Base-by-base conservation (phyloP, 2,797 vertebrate genomes). In the Darevskia mixta region DNA sequence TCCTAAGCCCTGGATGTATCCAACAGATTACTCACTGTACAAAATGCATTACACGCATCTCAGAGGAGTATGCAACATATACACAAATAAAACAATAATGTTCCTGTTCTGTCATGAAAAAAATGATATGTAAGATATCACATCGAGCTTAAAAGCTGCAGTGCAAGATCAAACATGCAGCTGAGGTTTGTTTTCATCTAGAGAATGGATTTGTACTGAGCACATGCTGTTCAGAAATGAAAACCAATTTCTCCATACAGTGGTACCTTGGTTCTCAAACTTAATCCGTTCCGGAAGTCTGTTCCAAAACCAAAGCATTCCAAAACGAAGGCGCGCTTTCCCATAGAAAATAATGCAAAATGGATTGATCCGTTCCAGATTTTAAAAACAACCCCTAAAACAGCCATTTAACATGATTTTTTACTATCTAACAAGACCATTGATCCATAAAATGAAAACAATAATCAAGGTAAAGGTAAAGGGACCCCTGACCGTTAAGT, bases 151-250 rank as follows among this genome's bases (percentile, higher is more conserved):
- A 35, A 79, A 88, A 79, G 29, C 66, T 73, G n/a, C 4, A 17
- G 23, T 79, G 23, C 15, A 66, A 64, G 41, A 79, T 79, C 75
- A 55, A 79, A 78, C 79, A 2, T 38, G 66, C 25, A 64, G 83
- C 69, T 87, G 29, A 61, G 38, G 10, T 84, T 55, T 66, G 20
- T 20, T 78, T 79, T 85, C 2, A 0, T 72, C 75, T 35, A 83
- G 49, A 67, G 41, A 69, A 79, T 79, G 11, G 41, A 8, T 41
- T 27, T 89, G 82, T 90, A 72, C 13, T 90, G 84, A 10, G 3
- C 5, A 64, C 83, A n/a, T 29, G 86, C 86, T 89, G 10, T 43
- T 90, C 64, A 87, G 71, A 85, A 27, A 6, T 25, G 80, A n/a
- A 86, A 67, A 58, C 69, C 86, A 73, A 61, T 79, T 86, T 90